Base-by-base conservation (phyloP, 2,113 vertebrate species). In the Azemiops feae region DNA sequence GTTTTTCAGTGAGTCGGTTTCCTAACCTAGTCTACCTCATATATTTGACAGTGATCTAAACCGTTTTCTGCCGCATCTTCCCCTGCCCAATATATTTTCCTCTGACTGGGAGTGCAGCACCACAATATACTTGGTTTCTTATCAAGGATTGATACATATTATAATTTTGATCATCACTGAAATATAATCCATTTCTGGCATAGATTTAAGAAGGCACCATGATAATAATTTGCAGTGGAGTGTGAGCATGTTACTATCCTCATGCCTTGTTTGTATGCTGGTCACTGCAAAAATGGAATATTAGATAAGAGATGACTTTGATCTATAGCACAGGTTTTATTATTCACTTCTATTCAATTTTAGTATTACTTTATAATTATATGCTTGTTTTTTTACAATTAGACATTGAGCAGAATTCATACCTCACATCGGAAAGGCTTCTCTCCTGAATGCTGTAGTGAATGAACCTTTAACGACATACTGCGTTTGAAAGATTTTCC, bases 401-500 rank as follows among this genome's bases (percentile, higher is more conserved):
- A n/a, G 20, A 85, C 20, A 47, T 45, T 58, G 39, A 89, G 20
- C 2, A 53, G 86, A 27, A 86, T 0, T 0, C 30, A 69, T 81
- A 99, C 99, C 99, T 99, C 99, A 89, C 99, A 99, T 43, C 99
- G 98, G 97, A 99, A 99, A 92, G 99, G 99, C 87, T 99, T 99
- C 95, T 99, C 99, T 96, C 99, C 99, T 90, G 99, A 99, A 94
- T 99, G 99, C 97, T 99, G 99, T 87, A 99, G 97, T 0, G 99
- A 99, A 96, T 99, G 99, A 91, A 99, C 99, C 97, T 99, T 99
- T 95, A 99, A 98, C n/a, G 99, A 99, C 99, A 99, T 99, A 87
- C 99, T 99, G 96, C 99, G 99, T 94, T 99, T 99, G 96, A 99
- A 99, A 0, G 99, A 99, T 92, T 99, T 99, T 57, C 99, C 99